Conservation (phyloP, 2,113 vertebrate genomes). For the Cnemophilus loriae region DNA sequence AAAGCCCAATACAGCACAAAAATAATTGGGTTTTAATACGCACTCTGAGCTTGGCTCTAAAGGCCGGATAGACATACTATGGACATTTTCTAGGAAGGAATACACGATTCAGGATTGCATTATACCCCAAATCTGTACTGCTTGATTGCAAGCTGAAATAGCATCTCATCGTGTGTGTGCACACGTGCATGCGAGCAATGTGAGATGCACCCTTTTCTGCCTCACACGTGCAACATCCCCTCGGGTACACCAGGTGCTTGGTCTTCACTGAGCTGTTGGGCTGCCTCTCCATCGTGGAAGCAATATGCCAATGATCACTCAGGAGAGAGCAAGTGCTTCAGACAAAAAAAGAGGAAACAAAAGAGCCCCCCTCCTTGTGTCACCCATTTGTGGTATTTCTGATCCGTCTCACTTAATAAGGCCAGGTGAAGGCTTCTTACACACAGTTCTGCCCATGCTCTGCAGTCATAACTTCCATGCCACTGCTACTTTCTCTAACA, state of each 20-base stretch:
- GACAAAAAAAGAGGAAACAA: background rate
- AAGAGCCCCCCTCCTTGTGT: background rate
- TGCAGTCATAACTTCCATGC: background rate
- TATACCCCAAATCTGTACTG: background rate
- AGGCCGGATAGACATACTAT: background rate
- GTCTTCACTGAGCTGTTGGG: background rate
- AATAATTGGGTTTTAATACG: background rate
- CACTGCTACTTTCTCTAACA: background rate
- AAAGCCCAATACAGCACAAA: background rate
- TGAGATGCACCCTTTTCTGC: background rate
- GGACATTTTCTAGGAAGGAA: background rate
- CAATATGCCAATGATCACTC: fast-evolving
- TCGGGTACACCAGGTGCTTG: background rate
- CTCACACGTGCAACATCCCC: background rate
- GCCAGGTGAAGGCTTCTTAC: background rate
- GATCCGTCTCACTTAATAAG: background rate
- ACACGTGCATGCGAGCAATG: fast-evolving
- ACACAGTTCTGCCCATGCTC: background rate
- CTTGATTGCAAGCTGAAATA: background rate
- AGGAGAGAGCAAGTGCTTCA: background rate
- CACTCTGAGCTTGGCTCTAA: background rate
- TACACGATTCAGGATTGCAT: background rate
- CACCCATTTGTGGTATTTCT: background rate
- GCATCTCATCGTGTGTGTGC: fast-evolving
- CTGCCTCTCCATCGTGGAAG: background rate